Evolutionary conservation across 1,140 invertebrate genomes (phyloP).

Genomic region (Caerostris darwini): DNA sequence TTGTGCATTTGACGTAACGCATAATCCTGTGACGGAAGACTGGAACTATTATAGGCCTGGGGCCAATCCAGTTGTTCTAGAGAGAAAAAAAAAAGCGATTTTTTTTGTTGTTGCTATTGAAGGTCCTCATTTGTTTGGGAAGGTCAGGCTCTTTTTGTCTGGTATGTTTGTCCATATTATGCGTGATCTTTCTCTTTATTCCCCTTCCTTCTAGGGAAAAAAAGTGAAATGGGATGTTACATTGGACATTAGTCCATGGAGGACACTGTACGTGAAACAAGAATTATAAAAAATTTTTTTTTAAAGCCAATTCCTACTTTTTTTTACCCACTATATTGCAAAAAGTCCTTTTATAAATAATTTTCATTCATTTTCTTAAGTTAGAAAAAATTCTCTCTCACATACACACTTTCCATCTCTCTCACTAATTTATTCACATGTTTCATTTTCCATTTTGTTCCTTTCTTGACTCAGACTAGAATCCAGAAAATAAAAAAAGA

Average conservation of each 20-base stretch:
- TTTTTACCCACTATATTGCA: too few relatives aligned
- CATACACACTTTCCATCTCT: too few relatives aligned
- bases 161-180: background rate
- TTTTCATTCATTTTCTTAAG: too few relatives aligned
- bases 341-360: too few relatives aligned
- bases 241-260: background rate
- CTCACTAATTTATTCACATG: too few relatives aligned
- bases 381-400: too few relatives aligned
- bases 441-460: too few relatives aligned
- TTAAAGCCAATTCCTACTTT: too few relatives aligned
- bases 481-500: too few relatives aligned
- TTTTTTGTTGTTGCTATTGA: constrained; percentile 30
- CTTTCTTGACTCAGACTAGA: too few relatives aligned
- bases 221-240: background rate
- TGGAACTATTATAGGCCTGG: constrained; percentile 25
- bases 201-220: background rate
- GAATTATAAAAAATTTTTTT: too few relatives aligned
- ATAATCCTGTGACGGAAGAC: constrained; percentile 44
- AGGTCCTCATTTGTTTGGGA: constrained; percentile 44
- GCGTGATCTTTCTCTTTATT: background rate
- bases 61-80: constrained; percentile 29
- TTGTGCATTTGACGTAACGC: constrained; percentile 28
- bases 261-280: background rate
- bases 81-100: background rate
- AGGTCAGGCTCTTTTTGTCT: background rate